Conservation (phyloP, 1,140 invertebrate species). For the Oncopeltus fasciatus region DNA sequence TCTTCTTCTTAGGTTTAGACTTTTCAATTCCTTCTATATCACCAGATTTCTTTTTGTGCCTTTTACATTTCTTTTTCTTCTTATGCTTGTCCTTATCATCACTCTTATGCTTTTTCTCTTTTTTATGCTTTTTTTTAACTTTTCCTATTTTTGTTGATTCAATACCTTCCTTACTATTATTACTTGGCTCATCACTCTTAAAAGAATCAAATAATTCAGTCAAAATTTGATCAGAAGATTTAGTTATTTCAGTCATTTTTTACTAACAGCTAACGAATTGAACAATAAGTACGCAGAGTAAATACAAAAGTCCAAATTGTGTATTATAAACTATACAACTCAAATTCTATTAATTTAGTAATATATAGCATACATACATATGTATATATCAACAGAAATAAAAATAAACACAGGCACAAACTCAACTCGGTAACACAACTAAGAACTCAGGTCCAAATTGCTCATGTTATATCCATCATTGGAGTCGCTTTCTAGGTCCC, state of each 20-base stretch:
- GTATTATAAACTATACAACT: background rate
- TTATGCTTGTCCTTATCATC: constrained; percentile 36
- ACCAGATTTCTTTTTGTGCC: constrained; percentile 32
- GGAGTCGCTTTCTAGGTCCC: background rate
- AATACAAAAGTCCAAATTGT: background rate
- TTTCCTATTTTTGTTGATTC: constrained; percentile 24
- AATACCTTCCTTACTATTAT: constrained; percentile 24
- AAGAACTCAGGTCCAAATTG: background rate
- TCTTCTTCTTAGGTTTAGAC: constrained; percentile 9
- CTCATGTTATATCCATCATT: background rate
- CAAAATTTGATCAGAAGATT: constrained; percentile 63
- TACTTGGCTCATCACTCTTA: constrained; percentile 32
- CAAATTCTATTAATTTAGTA: background rate
- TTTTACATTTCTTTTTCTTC: constrained; percentile 41
- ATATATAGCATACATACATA: background rate
- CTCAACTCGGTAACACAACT: too few species aligned
- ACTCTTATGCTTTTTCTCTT: constrained; percentile 27
- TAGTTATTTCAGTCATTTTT: constrained; percentile 25
- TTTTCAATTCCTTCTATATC: constrained; percentile 33
- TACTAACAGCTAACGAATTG: background rate
- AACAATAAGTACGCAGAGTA: background rate
- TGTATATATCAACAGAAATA: too few species aligned
- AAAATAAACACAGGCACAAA: too few species aligned
- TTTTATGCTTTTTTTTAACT: constrained; percentile 23
- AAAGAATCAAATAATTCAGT: constrained; percentile 62